Evolutionary conservation across 2,797 vertebrate genomes (phyloP).

Genomic region (Pogonophryne albipinna): DNA sequence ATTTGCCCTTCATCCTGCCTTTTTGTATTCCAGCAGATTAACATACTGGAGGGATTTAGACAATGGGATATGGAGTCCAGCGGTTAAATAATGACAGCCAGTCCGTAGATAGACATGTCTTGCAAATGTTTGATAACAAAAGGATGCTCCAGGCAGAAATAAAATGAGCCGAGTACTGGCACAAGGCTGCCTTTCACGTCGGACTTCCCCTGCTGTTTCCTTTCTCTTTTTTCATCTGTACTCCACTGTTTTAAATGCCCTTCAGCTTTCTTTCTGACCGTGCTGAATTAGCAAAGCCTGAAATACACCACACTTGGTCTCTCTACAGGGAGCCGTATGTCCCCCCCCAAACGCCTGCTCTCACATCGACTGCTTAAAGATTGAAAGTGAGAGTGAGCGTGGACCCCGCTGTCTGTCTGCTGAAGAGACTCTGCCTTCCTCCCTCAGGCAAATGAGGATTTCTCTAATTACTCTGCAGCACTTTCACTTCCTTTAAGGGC

Average conservation of each 20-base stretch:
- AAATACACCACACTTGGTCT: constrained; percentile 51
- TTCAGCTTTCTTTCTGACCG: constrained; percentile 60
- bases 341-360: constrained; percentile 45
- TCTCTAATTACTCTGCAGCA: constrained; percentile 68
- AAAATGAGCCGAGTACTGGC: constrained; percentile 40
- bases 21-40: neutral
- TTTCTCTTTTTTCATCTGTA: neutral
- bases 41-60: constrained; percentile 36
- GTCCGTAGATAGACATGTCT: constrained; percentile 9
- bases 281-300: constrained; percentile 70
- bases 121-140: neutral
- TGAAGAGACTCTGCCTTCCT: constrained; percentile 32
- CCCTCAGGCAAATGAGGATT: constrained; percentile 33
- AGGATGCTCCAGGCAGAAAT: constrained; percentile 32
- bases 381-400: constrained; percentile 57
- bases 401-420: constrained; percentile 56
- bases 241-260: constrained; percentile 45
- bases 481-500: constrained; percentile 52
- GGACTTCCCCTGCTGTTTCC: constrained; percentile 27
- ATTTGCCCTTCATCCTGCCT: constrained; percentile 15
- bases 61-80: constrained; percentile 11
- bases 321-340: constrained; percentile 44
- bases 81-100: constrained; percentile 33
- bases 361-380: constrained; percentile 68
- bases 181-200: constrained; percentile 39